phyloP scores from a whole-genome alignment of 2,113 vertebrate genomes.

The Numenius arquata region DNA sequence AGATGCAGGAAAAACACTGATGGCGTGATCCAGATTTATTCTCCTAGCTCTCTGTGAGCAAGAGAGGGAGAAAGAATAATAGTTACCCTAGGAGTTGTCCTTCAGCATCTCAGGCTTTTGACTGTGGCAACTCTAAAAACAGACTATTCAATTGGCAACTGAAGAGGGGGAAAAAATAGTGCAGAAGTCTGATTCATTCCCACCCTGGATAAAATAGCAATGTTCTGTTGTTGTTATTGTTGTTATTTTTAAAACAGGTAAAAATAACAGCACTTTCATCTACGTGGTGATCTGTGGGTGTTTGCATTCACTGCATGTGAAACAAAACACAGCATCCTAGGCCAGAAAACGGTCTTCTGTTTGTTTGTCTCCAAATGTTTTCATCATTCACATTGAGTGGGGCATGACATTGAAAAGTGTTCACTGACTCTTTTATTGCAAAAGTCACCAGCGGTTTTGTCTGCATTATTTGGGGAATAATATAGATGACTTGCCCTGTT shows the following conservation, averaged over 20 bases:
- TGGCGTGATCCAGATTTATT: not conserved
- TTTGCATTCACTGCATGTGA: not conserved
- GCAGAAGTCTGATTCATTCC: slow-evolving; percentile 52
- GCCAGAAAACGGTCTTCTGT: not conserved
- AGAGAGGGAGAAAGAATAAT: not conserved
- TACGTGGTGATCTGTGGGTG: slow-evolving; percentile 31
- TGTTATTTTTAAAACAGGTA: slow-evolving; percentile 65
- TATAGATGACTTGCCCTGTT: not conserved
- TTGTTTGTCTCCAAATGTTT: not conserved
- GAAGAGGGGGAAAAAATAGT: slow-evolving; percentile 11
- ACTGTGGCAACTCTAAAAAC: not conserved
- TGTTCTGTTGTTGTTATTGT: slow-evolving; percentile 37
- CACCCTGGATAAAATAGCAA: slow-evolving; percentile 11
- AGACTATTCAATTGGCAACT: not conserved
- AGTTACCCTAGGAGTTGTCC: not conserved
- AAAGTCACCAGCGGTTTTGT: not conserved
- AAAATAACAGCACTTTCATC: slow-evolving; percentile 51
- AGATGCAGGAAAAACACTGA: not conserved
- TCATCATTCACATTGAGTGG: not conserved
- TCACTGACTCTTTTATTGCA: not conserved
- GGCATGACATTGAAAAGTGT: not conserved
- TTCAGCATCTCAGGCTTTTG: not conserved
- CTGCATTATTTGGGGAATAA: not conserved
- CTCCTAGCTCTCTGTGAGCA: not conserved
- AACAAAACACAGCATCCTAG: not conserved